These are phyloP conservation scores for Gymnarchus niloticus DNA, from an alignment of 2,113 vertebrate species.

Conservation along the genomic window DNA sequence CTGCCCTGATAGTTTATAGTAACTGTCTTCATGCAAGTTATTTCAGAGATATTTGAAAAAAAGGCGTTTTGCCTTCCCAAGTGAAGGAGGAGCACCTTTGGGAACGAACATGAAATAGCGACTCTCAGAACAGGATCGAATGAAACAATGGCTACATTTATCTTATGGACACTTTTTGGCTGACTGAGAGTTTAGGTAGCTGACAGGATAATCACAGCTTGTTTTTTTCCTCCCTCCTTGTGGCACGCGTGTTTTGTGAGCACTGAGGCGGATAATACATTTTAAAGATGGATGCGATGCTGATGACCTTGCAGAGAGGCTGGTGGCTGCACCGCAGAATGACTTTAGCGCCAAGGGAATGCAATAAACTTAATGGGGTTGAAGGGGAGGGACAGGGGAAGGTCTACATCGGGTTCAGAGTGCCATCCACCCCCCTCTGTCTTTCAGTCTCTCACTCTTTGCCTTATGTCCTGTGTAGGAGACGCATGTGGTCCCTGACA, in stretches of 20 bases:
- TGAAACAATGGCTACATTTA: background rate
- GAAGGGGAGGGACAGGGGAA: background rate
- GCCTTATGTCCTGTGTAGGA: background rate
- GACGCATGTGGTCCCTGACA: background rate
- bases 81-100: too few species aligned
- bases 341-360: constrained; percentile 15
- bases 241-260: background rate
- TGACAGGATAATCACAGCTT: background rate
- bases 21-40: background rate
- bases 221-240: background rate
- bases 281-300: constrained; percentile 14
- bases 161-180: background rate
- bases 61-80: background rate
- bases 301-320: constrained; percentile 18
- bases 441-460: background rate
- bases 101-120: too few species aligned
- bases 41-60: background rate
- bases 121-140: background rate
- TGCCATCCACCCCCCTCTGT: background rate
- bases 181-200: background rate
- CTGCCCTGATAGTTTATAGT: constrained; percentile 2
- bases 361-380: constrained; percentile 24
- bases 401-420: background rate
- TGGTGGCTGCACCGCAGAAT: background rate
- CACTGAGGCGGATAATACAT: constrained; percentile 7